These are phyloP conservation scores for Datnioides undecimradiatus DNA, from an alignment of 2,113 vertebrate genomes.

Conservation along the genomic window DNA sequence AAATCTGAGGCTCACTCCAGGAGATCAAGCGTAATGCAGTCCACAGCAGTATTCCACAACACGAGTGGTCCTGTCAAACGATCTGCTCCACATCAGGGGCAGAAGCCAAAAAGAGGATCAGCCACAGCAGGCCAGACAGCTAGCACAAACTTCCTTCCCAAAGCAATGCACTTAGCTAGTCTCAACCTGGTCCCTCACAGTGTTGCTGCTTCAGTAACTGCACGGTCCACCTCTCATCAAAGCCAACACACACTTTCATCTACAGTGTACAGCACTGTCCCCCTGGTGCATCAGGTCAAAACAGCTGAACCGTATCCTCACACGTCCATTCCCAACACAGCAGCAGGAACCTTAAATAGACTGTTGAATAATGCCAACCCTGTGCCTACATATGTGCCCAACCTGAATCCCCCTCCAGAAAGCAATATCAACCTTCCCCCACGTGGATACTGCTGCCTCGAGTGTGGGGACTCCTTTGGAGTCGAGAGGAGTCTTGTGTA, in stretches of 20 bases:
- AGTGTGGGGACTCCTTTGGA: slow-evolving; percentile 95
- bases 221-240: slow-evolving; percentile 84
- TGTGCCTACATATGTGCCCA: slow-evolving; percentile 92
- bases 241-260: slow-evolving; percentile 84
- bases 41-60: slow-evolving; percentile 71
- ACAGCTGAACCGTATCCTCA: slow-evolving; percentile 81
- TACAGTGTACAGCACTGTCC: slow-evolving; percentile 87
- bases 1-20: slow-evolving; percentile 68
- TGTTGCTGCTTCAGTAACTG: slow-evolving; percentile 90
- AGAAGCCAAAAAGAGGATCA: slow-evolving; percentile 77
- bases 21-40: slow-evolving; percentile 23
- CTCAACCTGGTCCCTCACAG: slow-evolving; percentile 97
- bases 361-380: slow-evolving; percentile 92
- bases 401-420: slow-evolving; percentile 91
- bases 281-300: slow-evolving; percentile 95
- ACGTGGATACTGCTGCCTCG: slow-evolving; percentile 92
- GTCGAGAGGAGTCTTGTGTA: slow-evolving; percentile 92
- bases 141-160: slow-evolving; percentile 89
- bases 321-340: slow-evolving; percentile 65
- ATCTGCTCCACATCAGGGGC: slow-evolving; percentile 64
- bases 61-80: slow-evolving; percentile 70
- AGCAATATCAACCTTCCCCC: slow-evolving; percentile 90
- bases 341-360: slow-evolving; percentile 90
- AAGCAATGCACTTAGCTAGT: slow-evolving; percentile 96
- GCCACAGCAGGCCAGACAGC: slow-evolving; percentile 46